Evolutionary conservation across 2,888 invertebrate genomes (phyloP), one percentile per base, ranked within the genome.

Genomic region (Hylaea fasciaria): DNA sequence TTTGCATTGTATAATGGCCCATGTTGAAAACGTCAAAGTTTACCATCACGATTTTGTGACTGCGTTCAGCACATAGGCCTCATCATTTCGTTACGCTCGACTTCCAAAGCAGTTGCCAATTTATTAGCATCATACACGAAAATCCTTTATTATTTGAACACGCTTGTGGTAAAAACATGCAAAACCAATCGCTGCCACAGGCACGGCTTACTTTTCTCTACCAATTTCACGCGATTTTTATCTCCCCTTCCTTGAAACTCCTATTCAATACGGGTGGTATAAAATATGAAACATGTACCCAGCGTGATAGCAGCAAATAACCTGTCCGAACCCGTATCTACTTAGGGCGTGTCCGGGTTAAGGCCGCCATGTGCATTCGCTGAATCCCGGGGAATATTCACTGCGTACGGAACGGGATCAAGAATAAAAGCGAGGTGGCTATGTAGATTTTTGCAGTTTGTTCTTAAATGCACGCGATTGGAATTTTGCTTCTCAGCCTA

Each of bases 241-340:
- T 57, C 47, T 51, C 40, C 12, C 9, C 40, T 51, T 17, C 46
- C 41, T 10, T 52, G 52, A 37, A 53, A 58, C 43, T 53, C 48
- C 52, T 58, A 37, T 58, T 58, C 47, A 53, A 58, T 53, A 46
- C 43, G 48, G n/a, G n/a, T n/a, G n/a, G 44, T 48, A 52, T 48
- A 65, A 70, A 65, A 65, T 69, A 67, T 67, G 61, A 64, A 63
- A 56, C 59, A 53, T 59, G 55, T 43, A 48, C 49, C 48, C 48
- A 68, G 62, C 58, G 53, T 52, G 64, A 63, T 65, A 60, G 48
- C 52, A 64, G 62, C 68, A 68, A 66, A 70, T 68, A 68, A 66
- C 65, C 65, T 63, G 65, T 67, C 66, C 64, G 51, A 58, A 52
- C 40, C 50, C 63, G 58, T 46, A 65, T 64, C 59, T 64, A 56